These are phyloP conservation scores for Cantharis rufa DNA, from an alignment of 2,888 invertebrate species.

Conservation along the genomic window DNA sequence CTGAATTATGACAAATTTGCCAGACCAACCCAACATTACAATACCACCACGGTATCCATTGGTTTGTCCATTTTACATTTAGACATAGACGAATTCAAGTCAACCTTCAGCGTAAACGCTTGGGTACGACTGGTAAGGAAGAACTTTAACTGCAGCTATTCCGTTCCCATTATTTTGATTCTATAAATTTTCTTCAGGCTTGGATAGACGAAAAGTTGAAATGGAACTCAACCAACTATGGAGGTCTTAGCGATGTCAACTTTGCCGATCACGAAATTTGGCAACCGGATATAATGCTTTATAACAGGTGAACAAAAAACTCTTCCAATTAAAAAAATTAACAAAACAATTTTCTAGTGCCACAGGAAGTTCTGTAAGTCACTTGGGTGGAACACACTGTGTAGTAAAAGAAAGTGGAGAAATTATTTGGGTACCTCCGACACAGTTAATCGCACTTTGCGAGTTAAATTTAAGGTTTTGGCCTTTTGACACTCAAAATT, in stretches of 20 bases:
- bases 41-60: conserved; percentile 59
- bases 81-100: conserved; percentile 66
- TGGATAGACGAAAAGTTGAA: conserved; percentile 76
- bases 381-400: conserved; percentile 63
- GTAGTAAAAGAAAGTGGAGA: conserved; percentile 58
- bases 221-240: conserved; percentile 73
- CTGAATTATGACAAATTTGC: conserved; percentile 62
- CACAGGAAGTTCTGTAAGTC: conserved; percentile 62
- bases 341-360: conserved; percentile 56
- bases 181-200: conserved; percentile 55
- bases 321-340: neutral
- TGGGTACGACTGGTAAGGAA: conserved; percentile 66
- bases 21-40: conserved; percentile 59
- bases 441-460: conserved; percentile 68
- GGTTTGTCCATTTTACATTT: conserved; percentile 66
- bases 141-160: neutral
- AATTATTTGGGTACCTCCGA: conserved; percentile 70
- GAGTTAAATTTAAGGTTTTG: conserved; percentile 70
- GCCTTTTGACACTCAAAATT: conserved; percentile 76
- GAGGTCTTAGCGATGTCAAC: conserved; percentile 64
- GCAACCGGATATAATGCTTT: conserved; percentile 75
- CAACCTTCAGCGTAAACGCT: conserved; percentile 63
- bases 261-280: conserved; percentile 75
- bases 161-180: neutral
- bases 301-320: conserved; percentile 62